Evolutionary conservation across 2,113 vertebrate genomes (phyloP), one percentile per base, ranked within the genome.

Genomic region (Cervus canadensis): DNA sequence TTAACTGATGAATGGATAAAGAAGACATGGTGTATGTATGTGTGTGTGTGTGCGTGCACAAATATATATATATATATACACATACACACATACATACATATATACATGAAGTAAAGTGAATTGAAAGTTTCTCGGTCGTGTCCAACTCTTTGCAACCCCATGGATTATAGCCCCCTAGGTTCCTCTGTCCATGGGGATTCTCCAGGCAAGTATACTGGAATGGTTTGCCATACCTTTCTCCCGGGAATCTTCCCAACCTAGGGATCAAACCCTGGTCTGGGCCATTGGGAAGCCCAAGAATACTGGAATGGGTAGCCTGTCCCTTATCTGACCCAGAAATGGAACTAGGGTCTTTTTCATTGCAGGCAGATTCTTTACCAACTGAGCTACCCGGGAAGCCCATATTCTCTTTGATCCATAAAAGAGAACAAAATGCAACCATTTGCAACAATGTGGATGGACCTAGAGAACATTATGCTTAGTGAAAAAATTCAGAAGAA

Each of bases 61-160:
- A 52, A 52, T 52, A 52, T 16, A 52, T 16, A 52, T 4, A 21
- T 9, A 23, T 3, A 23, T 25, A 59, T 11, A 59, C 2, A 59
- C 3, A 59, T 5, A 5, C 6, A 2, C 10, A 57, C 26, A 26
- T 57, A 57, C 11, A 26, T 59, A 6, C 28, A 14, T 60, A 28
- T 13, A 3, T 60, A 16, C 8, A 17, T 21, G n/a, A 21, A 36
- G 64, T 21, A 36, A 71, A 36, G n/a, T 36, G n/a, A 21, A 71
- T 9, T 71, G 17, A 54, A 54, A 71, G 2, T 71, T 71, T 5
- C 64, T 71, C 2, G 11, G 9, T 21, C 2, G 0, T 36, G 19
- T 36, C 64, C 0, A 2, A 36, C 17, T 71, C 64, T 21, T 36
- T 71, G n/a, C 19, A 21, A 21, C 17, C n/a, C 64, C 64, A 36